phyloP scores from a whole-genome alignment of 2,888 invertebrate genomes.

The Drosophila tanythrix region DNA sequence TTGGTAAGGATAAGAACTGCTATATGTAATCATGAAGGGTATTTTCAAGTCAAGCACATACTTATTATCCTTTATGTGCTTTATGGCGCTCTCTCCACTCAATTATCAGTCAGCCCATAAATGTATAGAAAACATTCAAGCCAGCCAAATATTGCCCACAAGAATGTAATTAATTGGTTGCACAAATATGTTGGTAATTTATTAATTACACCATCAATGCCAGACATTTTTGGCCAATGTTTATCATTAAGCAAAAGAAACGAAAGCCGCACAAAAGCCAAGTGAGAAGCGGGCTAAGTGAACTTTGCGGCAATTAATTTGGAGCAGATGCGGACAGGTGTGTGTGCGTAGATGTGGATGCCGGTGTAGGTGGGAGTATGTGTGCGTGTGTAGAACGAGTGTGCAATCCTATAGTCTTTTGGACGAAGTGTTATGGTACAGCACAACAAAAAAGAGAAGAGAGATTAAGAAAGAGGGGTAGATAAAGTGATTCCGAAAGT shows the following conservation, averaged over 20 bases:
- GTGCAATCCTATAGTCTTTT: constrained; percentile 13
- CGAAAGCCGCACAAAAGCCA: constrained; percentile 17
- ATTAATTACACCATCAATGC: constrained; percentile 73
- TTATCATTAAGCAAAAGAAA: constrained; percentile 42
- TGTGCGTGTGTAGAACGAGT: neutral
- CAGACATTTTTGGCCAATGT: constrained; percentile 52
- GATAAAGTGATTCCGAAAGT: constrained; percentile 44
- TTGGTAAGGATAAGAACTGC: neutral
- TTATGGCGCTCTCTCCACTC: constrained; percentile 3
- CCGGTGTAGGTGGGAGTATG: constrained; percentile 27
- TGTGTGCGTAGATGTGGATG: constrained; percentile 13
- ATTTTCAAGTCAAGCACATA: neutral
- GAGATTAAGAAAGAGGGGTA: constrained; percentile 6
- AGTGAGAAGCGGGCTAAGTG: constrained; percentile 6
- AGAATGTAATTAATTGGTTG: constrained; percentile 74
- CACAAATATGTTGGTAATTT: constrained; percentile 66
- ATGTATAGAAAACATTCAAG: constrained; percentile 27
- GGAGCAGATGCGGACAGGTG: constrained; percentile 52
- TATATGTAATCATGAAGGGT: neutral
- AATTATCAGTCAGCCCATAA: constrained; percentile 15
- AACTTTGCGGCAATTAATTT: constrained; percentile 64
- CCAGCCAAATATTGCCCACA: constrained; percentile 5
- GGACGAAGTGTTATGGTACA: constrained; percentile 42
- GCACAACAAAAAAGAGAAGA: constrained; percentile 19
- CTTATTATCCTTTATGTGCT: neutral